Base-by-base conservation (phyloP, 2,113 vertebrate genomes). In the Phodopus roborovskii region DNA sequence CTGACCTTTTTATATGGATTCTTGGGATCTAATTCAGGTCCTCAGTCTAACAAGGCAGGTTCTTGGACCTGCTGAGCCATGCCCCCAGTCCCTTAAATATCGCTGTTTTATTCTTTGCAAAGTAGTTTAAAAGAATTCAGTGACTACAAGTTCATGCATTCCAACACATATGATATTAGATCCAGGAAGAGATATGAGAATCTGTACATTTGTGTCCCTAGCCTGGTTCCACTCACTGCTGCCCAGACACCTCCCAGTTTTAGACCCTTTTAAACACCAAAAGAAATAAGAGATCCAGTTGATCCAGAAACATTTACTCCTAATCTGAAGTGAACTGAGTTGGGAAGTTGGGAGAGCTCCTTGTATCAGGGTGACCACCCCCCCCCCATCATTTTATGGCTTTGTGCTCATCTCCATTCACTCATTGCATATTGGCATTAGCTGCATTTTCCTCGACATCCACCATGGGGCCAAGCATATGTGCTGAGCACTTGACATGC, bases 41-140 rank as follows among this genome's bases (percentile, higher is more conserved):
- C 73, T 74, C 9, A 10, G 58, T 15, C n/a, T 62, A 5, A 42
- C 7, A 28, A 17, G 81, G 56, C 79, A 58, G 58, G 22, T 9
- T 16, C n/a, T 83, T 42, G 42, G 12, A 8, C 24, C n/a, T 17
- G n/a, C 58, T 83, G 81, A 28, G 58, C 26, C n/a, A 62, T 17
- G 7, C 12, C n/a, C 26, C 81, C n/a, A 62, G 56, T 12, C 26
- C n/a, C n/a, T 60, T 42, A 7, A 83, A 83, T 62, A 10, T 2
- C 24, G 15, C 6, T 13, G 42, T 83, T 64, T 94, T 81, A 81
- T 50, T 56, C 62, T 42, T 88, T 64, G 48, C 45, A 93, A 74
- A 71, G 77, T 77, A 75, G 90, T 77, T 92, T 66, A 68, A 92
- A 96, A 82, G 7, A 92, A 92, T 68, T 77, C 68, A 83, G 89